Evolutionary conservation across 2,797 vertebrate species (phyloP).

Genomic region (Coendou prehensilis): DNA sequence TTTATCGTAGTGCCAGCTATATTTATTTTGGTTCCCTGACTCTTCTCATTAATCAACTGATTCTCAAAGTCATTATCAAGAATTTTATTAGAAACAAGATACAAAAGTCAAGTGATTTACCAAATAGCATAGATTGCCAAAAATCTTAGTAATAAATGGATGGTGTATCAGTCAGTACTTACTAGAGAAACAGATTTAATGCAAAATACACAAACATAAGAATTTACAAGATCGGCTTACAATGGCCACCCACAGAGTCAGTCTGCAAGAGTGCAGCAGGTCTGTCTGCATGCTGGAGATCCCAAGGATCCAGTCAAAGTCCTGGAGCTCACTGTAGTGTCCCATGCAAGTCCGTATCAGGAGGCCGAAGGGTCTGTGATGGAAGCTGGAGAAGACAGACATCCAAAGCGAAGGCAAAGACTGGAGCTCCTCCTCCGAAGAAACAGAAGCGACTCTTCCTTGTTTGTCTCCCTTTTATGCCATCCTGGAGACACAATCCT

Average conservation of each 20-base stretch:
- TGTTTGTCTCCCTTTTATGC: not conserved
- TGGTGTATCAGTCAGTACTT: not conserved
- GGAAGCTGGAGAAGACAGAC: not conserved
- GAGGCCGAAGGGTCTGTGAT: not conserved
- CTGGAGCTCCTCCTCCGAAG: not conserved
- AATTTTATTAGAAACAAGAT: constrained; percentile 44
- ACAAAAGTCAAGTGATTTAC: not conserved
- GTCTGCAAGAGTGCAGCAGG: not conserved
- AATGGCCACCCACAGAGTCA: no score
- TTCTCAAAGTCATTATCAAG: constrained; percentile 30
- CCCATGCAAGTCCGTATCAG: not conserved
- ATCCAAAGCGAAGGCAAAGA: not conserved
- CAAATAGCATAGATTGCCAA: not conserved
- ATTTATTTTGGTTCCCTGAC: not conserved
- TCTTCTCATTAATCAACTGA: not conserved
- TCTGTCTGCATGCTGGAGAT: not conserved
- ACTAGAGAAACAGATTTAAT: not conserved
- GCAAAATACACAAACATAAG: not conserved
- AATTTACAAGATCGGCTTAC: not conserved
- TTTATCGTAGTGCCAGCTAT: not conserved
- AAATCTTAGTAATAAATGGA: not conserved
- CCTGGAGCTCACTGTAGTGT: not conserved
- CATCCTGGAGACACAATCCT: not conserved
- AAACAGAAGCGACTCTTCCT: not conserved
- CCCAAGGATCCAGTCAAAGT: not conserved